A percentile compares a stretch with the other conserved stretches of the same genome.
Conservation (phyloP, 2,797 vertebrate species). For the Melanogrammus aeglefinus region DNA sequence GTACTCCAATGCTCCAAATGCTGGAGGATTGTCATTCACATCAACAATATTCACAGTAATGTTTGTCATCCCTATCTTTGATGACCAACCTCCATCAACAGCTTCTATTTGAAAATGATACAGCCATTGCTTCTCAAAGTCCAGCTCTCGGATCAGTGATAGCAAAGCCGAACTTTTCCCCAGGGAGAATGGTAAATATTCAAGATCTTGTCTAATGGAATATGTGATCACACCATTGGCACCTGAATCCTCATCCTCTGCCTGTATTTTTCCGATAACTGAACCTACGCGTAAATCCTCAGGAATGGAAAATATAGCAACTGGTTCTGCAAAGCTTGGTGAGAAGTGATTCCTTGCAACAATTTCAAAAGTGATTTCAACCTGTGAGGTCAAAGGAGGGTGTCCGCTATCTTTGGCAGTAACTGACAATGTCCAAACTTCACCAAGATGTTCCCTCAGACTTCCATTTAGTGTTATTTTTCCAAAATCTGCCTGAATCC, state of each 20-base stretch:
- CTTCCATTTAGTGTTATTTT: constrained; percentile 57
- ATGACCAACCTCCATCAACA: constrained; percentile 68
- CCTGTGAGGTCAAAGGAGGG: constrained; percentile 62
- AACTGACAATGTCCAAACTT: constrained; percentile 54
- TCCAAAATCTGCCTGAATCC: constrained; percentile 61
- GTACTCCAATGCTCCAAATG: constrained; percentile 63
- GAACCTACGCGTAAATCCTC: constrained; percentile 74
- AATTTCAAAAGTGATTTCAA: constrained; percentile 65
- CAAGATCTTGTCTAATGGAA: constrained; percentile 45
- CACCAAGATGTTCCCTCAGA: constrained; percentile 49
- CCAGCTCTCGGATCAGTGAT: constrained; percentile 61
- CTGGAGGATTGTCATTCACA: constrained; percentile 75
- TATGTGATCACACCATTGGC: constrained; percentile 69
- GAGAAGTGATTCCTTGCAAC: constrained; percentile 65
- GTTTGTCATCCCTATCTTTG: constrained; percentile 59
- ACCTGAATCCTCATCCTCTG: constrained; percentile 70
- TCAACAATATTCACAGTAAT: constrained; percentile 69
- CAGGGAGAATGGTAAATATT: constrained; percentile 60
- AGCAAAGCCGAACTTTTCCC: constrained; percentile 69
- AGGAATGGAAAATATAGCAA: constrained; percentile 63
- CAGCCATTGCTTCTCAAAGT: constrained; percentile 66
- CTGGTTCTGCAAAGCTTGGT: constrained; percentile 61
- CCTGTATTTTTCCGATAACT: constrained; percentile 70
- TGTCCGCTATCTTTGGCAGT: constrained; percentile 64
- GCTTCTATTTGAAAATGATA: constrained; percentile 62